phyloP scores from a whole-genome alignment of 2,888 invertebrate species.

The Eucera pruinosa region DNA sequence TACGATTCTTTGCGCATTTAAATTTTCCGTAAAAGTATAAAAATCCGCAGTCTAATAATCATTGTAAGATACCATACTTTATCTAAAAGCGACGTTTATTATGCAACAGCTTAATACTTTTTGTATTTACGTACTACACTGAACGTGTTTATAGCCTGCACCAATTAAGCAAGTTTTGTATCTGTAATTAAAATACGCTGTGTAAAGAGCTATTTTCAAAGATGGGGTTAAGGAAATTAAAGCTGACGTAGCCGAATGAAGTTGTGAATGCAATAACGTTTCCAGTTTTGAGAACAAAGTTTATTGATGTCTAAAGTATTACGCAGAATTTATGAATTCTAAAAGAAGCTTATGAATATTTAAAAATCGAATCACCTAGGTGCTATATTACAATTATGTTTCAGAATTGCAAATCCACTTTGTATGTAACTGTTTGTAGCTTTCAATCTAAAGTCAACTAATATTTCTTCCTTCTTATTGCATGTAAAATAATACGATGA shows the following conservation, averaged over 20 bases:
- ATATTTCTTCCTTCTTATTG: neutral
- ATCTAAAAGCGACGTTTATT: too few relatives aligned
- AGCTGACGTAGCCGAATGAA: neutral
- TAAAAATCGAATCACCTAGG: constrained; percentile 1
- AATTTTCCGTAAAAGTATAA: too few relatives aligned
- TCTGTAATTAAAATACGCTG: neutral
- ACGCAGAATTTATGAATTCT: constrained; percentile 15
- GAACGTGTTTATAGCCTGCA: neutral
- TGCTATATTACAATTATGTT: neutral
- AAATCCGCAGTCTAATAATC: too few relatives aligned
- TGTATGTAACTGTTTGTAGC: neutral
- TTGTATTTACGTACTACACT: neutral
- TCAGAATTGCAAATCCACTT: constrained; percentile 8
- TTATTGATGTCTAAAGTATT: constrained; percentile 4
- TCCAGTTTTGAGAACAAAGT: neutral
- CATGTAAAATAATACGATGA: neutral
- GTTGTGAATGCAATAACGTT: constrained; percentile 4
- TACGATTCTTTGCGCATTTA: neutral
- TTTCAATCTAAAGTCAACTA: neutral
- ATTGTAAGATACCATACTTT: too few relatives aligned
- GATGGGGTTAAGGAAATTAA: constrained; percentile 11
- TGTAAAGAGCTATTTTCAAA: neutral
- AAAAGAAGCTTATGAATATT: constrained; percentile 18
- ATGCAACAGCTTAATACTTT: too few relatives aligned
- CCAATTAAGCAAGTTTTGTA: neutral